Conservation (phyloP, 2,797 vertebrate species). For the Sebastes cheni region DNA sequence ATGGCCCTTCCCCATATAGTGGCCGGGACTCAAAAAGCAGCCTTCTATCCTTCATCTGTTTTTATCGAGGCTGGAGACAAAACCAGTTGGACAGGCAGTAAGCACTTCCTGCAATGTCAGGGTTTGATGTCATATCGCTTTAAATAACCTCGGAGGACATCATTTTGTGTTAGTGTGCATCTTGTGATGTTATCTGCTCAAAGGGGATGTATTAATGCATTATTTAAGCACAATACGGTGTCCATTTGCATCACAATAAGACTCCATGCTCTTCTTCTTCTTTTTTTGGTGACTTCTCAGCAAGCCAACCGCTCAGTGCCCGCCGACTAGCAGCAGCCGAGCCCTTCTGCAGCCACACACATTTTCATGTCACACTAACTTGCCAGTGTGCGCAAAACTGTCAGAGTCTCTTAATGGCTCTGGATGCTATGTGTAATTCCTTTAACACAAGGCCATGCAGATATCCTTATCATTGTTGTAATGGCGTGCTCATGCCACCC, state of each 20-base stretch:
- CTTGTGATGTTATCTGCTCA: conserved; percentile 61
- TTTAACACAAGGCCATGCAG: conserved; percentile 77
- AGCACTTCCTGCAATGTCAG: conserved; percentile 74
- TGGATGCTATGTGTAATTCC: conserved; percentile 81
- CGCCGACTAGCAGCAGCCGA: conserved; percentile 24
- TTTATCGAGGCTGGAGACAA: conserved; percentile 67
- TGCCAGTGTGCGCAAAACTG: conserved; percentile 72
- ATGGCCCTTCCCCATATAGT: conserved; percentile 21
- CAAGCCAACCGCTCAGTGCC: conserved; percentile 11
- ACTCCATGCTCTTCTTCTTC: neutral
- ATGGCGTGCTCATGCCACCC: conserved; percentile 75
- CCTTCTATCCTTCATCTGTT: conserved; percentile 61
- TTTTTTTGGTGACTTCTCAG: conserved; percentile 36
- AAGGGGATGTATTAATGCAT: conserved; percentile 54
- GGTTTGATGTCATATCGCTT: conserved; percentile 71
- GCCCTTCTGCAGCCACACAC: conserved; percentile 52
- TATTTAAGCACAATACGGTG: conserved; percentile 66
- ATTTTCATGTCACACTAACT: conserved; percentile 69
- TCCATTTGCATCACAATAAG: conserved; percentile 73
- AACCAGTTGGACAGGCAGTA: conserved; percentile 61
- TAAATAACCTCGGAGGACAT: conserved; percentile 72
- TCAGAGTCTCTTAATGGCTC: conserved; percentile 70
- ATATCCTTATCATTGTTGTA: conserved; percentile 74
- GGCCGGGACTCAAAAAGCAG: conserved; percentile 40
- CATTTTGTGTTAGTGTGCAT: conserved; percentile 58